phyloP scores from a whole-genome alignment of 2,797 vertebrate species.

The Babyrousa celebensis region DNA sequence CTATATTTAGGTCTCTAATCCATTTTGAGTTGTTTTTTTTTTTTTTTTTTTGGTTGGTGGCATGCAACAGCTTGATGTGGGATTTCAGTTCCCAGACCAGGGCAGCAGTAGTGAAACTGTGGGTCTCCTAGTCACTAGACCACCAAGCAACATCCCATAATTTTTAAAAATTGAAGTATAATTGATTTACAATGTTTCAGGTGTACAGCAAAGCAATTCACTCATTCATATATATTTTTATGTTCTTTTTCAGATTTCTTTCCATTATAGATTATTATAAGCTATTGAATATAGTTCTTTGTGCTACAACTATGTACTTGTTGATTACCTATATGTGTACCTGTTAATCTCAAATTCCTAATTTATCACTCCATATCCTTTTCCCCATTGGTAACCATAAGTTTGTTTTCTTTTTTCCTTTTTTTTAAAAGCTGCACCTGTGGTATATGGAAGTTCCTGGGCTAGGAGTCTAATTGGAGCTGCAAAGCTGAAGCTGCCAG shows the following conservation, averaged over 20 bases:
- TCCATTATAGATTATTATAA: not conserved
- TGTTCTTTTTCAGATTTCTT: not conserved
- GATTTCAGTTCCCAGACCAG: no score
- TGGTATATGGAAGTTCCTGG: no score
- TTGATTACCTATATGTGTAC: not conserved
- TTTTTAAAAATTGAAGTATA: not conserved
- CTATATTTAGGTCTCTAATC: slow-evolving; percentile 6
- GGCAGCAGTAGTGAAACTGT: no score
- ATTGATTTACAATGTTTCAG: not conserved
- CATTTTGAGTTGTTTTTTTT: not conserved
- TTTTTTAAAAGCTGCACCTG: no score
- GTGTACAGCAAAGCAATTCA: not conserved
- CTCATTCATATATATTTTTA: not conserved
- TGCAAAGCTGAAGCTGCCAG: no score
- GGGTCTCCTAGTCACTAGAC: no score
- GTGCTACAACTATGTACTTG: not conserved
- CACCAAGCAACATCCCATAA: no score
- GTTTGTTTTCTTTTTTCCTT: not conserved
- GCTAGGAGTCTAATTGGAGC: no score
- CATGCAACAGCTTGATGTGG: no score
- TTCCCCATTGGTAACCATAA: not conserved
- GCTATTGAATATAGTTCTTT: not conserved
- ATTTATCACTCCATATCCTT: not conserved
- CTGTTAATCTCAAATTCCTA: not conserved
- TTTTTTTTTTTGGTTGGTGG: no score